Base-by-base conservation (phyloP, 2,113 vertebrate genomes). In the Poicephalus meyeri region DNA sequence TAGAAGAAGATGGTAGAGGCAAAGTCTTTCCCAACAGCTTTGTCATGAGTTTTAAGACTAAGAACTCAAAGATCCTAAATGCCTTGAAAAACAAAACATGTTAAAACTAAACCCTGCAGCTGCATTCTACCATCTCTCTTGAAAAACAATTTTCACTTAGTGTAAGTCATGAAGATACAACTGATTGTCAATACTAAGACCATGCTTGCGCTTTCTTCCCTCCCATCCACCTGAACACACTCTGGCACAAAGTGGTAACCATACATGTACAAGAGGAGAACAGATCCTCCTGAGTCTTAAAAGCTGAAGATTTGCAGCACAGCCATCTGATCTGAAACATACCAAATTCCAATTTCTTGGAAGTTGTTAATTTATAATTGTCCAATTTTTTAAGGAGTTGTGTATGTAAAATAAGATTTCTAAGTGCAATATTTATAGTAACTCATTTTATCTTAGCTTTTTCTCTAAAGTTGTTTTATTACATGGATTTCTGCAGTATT, bases 1-100 rank as follows among this genome's bases (percentile, higher is more conserved):
- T 98, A 81, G 99, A 99, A 65, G 99, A 99, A 58, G 99, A 99
- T 1, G 99, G 99, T 11, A 98, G 97, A 79, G 99, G 99, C 44
- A 99, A 98, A 96, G 97, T 99, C 81, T 98, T 98, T 86, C 99
- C 99, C 1, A 98, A 98, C 85, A 99, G 99, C 95, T 99, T 99
- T 84, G 98, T 99, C 58, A 98, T 99, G 98, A 98, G 98, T 83
- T 99, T 99, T 94, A 99, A 99, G 97, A 97, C 98, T 33, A 99
- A 99, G 98, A 99, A 99, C 95, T 99, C 99, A 98, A 99, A 99
- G 96, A 98, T 97, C 47, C 97, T 99, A 86, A 98, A 98, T 70
- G 94, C 97, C 78, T 98, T 99, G 96, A 99, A 99, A 97, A 99
- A 97, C 97, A 99, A 99, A 97, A 98, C 97, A 11, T 99, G 99